A percentile compares a stretch with the other conserved stretches of the same genome.
phyloP scores from a whole-genome alignment of 2,888 invertebrate genomes.

The Fabriciana adippe region DNA sequence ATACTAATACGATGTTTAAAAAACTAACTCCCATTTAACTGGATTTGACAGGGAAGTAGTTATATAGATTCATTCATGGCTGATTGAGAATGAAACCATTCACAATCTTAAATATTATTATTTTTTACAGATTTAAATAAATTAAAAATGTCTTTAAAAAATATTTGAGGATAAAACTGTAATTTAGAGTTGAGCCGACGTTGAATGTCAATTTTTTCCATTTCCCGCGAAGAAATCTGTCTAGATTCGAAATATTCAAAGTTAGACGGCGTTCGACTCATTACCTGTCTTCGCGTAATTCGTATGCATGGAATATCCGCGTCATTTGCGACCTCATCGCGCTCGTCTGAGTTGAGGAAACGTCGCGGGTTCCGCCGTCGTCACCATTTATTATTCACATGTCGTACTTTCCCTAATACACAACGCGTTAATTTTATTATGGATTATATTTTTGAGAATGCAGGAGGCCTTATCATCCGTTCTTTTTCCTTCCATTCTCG shows the following conservation, averaged over 20 bases:
- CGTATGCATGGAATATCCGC: slow-evolving; percentile 65
- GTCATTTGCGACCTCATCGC: slow-evolving; percentile 65
- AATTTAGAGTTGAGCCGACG: slow-evolving; percentile 3
- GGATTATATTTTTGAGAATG: too few species aligned
- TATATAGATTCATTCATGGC: too few species aligned
- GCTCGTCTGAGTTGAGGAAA: slow-evolving; percentile 20
- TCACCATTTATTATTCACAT: neutral
- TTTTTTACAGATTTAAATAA: neutral
- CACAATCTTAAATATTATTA: too few species aligned
- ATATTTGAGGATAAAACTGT: slow-evolving; percentile 1
- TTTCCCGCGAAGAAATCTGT: slow-evolving; percentile 14
- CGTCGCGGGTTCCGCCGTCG: neutral
- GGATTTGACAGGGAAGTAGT: too few species aligned
- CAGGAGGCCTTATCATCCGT: too few species aligned
- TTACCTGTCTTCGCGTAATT: slow-evolving; percentile 50
- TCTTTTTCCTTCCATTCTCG: too few species aligned
- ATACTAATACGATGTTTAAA: too few species aligned
- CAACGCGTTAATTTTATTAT: too few species aligned
- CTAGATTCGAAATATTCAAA: slow-evolving; percentile 13
- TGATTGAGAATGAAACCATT: too few species aligned
- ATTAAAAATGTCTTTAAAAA: neutral
- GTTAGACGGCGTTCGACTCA: slow-evolving; percentile 9
- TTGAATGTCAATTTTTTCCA: slow-evolving; percentile 11
- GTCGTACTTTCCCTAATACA: too few species aligned
- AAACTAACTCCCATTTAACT: too few species aligned